Base-by-base conservation (phyloP, 2,797 vertebrate genomes). In the Lepus townsendii region DNA sequence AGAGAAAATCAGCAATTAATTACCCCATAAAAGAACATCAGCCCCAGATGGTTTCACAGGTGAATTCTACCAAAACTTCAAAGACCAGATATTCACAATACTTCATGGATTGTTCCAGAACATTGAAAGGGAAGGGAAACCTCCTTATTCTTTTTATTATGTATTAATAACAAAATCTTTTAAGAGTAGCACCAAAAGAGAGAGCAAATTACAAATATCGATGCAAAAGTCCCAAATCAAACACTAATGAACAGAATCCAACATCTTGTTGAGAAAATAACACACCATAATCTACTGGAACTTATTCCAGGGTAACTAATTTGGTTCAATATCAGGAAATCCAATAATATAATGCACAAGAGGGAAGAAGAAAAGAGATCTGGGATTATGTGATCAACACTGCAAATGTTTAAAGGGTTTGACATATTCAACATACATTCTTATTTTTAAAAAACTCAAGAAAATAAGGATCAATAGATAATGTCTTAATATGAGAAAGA, bases 311-410 rank as follows among this genome's bases (percentile, higher is more conserved):
- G 27, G 22, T 92, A 71, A 62, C 11, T 79, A 90, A 95, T 47
- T 77, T 90, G 77, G 52, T 69, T 75, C 60, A 69, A n/a, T 38
- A 65, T 32, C 78, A 63, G 22, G 32, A 94, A 94, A 90, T 42
- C 71, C 50, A 73, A 38, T 60, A 71, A 73, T 66, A 50, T 12
- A 63, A 57, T 32, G 47, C 1, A 89, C 17, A 85, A 82, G 35
- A 42, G 50, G 42, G 10, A 22, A 0, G 7, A 3, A 20, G 27
- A 24, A 17, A 82, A 75, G 60, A 88, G 50, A 63, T 19, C 10
- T 30, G 50, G 20, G 22, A 71, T 68, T 88, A 72, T 60, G 50
- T 57, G 42, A 71, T 2, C 71, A 22, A 50, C 30, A 84, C 4
- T 7, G 62, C 79, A 86, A 92, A 72, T 32, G 73, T 76, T 80